These are phyloP conservation scores for Apodemia duryi DNA, from an alignment of 2,888 invertebrate genomes.

Conservation along the genomic window DNA sequence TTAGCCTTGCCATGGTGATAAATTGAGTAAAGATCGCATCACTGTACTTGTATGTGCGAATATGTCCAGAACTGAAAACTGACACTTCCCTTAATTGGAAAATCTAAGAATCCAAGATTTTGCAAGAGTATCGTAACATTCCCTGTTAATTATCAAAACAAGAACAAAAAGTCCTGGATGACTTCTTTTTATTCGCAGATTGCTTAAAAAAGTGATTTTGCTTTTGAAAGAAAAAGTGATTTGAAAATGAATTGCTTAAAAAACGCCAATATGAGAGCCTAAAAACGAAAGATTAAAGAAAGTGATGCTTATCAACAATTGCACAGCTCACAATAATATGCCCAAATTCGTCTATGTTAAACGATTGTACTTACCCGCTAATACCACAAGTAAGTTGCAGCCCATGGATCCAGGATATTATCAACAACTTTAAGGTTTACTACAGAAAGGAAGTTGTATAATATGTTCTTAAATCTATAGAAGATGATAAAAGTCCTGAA, in stretches of 20 bases:
- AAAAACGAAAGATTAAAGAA: conserved; percentile 20
- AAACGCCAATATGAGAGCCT: not conserved
- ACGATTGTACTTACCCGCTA: conserved; percentile 24
- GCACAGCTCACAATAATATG: conserved; percentile 28
- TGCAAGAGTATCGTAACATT: conserved; percentile 25
- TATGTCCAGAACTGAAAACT: conserved; percentile 29
- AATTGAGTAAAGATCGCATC: conserved; percentile 28
- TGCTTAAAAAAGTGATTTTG: too few relatives aligned
- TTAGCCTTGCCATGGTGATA: conserved; percentile 30
- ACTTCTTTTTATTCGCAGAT: not conserved
- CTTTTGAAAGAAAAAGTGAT: too few relatives aligned
- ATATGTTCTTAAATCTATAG: conserved; percentile 29
- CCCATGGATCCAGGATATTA: conserved; percentile 27
- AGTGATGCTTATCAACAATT: conserved; percentile 29
- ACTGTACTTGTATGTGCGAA: conserved; percentile 28
- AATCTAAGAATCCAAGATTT: conserved; percentile 30
- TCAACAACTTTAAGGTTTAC: conserved; percentile 24
- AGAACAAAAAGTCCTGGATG: not conserved
- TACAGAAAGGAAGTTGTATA: conserved; percentile 31
- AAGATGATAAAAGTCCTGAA: conserved; percentile 24
- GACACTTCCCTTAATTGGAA: conserved; percentile 25
- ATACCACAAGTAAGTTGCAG: conserved; percentile 30
- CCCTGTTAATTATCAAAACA: not conserved
- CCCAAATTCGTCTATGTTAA: conserved; percentile 19
- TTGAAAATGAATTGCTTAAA: too few relatives aligned